These are phyloP conservation scores for Scolopax bukidnonensis DNA, from an alignment of 2,797 vertebrate genomes.

Conservation along the genomic window DNA sequence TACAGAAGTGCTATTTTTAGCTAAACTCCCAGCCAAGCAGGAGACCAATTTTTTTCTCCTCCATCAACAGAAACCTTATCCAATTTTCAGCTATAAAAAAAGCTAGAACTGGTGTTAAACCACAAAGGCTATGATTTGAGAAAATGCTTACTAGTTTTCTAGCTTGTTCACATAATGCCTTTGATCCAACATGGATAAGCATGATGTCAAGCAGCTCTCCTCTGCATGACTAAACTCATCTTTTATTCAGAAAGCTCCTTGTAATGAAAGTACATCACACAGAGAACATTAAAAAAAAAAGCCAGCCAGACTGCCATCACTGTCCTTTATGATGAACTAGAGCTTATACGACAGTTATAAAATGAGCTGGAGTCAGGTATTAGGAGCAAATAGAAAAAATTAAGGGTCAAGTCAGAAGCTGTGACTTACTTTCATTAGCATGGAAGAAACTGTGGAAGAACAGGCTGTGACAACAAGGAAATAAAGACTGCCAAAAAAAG, in stretches of 20 bases:
- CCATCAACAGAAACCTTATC: background rate
- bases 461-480: background rate
- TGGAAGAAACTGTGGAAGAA: background rate
- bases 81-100: background rate
- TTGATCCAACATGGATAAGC: background rate
- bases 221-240: background rate
- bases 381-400: background rate
- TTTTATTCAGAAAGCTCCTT: constrained; percentile 29
- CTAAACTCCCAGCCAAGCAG: background rate
- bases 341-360: background rate
- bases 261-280: background rate
- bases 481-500: background rate
- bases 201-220: background rate
- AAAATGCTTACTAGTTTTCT: background rate
- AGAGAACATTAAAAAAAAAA: background rate
- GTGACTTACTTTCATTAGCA: background rate
- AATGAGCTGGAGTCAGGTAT: background rate
- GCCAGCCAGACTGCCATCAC: background rate
- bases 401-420: background rate
- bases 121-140: background rate
- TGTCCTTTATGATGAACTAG: background rate
- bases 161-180: background rate
- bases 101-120: background rate
- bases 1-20: background rate
- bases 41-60: background rate